Percentiles rank a stretch among this genome's conserved stretches.
phyloP scores from a whole-genome alignment of 1,140 invertebrate species.

The Drepana arcuata region DNA sequence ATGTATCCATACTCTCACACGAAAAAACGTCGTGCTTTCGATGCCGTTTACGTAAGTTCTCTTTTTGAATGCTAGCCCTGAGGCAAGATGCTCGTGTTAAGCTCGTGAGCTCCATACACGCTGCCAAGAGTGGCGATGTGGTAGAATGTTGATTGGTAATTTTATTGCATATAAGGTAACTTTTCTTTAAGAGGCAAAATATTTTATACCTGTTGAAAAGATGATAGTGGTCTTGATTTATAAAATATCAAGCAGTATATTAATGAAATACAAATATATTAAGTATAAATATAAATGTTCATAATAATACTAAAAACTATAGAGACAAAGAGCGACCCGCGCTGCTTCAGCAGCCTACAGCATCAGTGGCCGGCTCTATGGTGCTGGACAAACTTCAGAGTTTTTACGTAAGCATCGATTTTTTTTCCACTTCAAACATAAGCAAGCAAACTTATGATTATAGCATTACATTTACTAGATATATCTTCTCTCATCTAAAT shows the following conservation, averaged over 20 bases:
- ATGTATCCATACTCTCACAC: conserved; percentile 62
- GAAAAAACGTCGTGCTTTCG: conserved; percentile 45
- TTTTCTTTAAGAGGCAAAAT: no score
- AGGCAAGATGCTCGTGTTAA: no score
- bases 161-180: no score
- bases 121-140: no score
- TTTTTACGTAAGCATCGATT: conserved; percentile 51
- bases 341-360: conserved; percentile 46
- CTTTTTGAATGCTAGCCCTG: conserved; percentile 1
- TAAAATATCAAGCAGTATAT: no score
- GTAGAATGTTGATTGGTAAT: no score
- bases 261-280: neutral
- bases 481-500: no score
- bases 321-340: conserved; percentile 43
- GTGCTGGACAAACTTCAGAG: conserved; percentile 55
- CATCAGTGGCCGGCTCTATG: conserved; percentile 45
- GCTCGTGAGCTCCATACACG: no score
- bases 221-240: neutral
- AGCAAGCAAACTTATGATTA: no score
- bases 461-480: no score
- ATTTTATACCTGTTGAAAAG: neutral
- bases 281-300: neutral
- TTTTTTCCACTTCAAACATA: no score
- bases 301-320: conserved; percentile 1
- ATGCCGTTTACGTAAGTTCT: conserved; percentile 48